A percentile compares a stretch with the other conserved stretches of the same genome.
Evolutionary conservation across 2,797 vertebrate genomes (phyloP).

Genomic region (Todus mexicanus): DNA sequence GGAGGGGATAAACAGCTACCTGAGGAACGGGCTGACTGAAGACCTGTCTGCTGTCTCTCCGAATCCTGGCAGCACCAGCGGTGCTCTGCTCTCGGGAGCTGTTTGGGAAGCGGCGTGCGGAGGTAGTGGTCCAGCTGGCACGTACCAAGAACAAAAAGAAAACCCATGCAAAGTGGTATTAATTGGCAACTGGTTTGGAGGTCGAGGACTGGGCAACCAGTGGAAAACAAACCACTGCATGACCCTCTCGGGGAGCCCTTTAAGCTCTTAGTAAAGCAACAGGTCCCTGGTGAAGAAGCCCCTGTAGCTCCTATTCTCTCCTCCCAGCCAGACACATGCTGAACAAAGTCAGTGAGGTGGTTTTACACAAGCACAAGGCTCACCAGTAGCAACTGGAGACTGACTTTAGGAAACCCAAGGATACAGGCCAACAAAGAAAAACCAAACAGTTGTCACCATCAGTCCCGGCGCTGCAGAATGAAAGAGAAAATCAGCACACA

Average conservation of each 20-base stretch:
- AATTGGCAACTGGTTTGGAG: neutral
- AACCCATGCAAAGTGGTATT: neutral
- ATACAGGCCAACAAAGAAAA: neutral
- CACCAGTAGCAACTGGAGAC: neutral
- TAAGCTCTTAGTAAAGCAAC: neutral
- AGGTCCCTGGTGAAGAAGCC: neutral
- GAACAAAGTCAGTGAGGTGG: neutral
- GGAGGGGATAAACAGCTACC: neutral
- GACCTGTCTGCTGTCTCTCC: neutral
- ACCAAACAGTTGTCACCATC: neutral
- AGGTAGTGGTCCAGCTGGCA: neutral
- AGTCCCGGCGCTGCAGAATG: neutral
- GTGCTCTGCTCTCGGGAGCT: neutral
- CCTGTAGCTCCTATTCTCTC: neutral
- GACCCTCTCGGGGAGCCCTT: neutral
- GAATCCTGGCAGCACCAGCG: neutral
- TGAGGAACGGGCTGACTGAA: neutral
- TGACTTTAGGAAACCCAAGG: neutral
- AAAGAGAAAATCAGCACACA: neutral
- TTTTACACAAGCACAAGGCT: neutral
- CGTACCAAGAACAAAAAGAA: neutral
- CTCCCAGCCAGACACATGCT: neutral
- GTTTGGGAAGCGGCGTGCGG: neutral
- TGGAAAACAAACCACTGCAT: neutral
- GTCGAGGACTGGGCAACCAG: neutral